These are phyloP conservation scores for Stigmatopora nigra DNA, from an alignment of 2,113 vertebrate genomes.

Conservation along the genomic window DNA sequence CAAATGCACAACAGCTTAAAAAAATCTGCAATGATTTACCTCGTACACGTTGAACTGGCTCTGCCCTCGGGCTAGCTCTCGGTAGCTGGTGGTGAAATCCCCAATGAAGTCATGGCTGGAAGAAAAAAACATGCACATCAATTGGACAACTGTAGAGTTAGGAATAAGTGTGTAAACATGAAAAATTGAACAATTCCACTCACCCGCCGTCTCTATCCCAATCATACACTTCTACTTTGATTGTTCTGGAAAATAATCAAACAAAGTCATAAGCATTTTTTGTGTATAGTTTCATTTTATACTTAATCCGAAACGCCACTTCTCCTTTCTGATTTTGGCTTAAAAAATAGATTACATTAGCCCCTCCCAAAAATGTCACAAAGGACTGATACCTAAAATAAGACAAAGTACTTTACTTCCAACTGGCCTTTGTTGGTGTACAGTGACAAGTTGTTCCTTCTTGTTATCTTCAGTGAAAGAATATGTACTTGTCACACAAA, in stretches of 20 bases:
- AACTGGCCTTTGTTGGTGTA: conserved; percentile 35
- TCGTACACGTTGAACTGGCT: conserved; percentile 93
- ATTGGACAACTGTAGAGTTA: not conserved
- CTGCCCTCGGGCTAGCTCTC: conserved; percentile 89
- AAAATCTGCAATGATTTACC: conserved; percentile 65
- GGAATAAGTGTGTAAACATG: conserved; percentile 6
- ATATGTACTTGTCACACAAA: conserved; percentile 40
- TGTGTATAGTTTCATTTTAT: too few relatives aligned
- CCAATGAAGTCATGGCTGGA: conserved; percentile 93
- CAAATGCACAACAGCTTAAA: not conserved
- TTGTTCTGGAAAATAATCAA: conserved; percentile 72
- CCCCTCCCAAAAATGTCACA: conserved; percentile 48
- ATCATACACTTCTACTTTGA: conserved; percentile 94
- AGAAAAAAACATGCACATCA: conserved; percentile 18
- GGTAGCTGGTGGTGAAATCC: conserved; percentile 94
- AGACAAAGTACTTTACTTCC: conserved; percentile 30
- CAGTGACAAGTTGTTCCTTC: conserved; percentile 48
- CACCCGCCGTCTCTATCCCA: conserved; percentile 94
- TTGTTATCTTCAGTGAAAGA: conserved; percentile 51
- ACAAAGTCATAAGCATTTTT: not conserved
- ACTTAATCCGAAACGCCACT: conserved; percentile 24
- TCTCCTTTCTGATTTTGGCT: conserved; percentile 22
- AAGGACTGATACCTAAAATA: conserved; percentile 46
- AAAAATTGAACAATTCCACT: conserved; percentile 27
- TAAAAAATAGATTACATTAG: conserved; percentile 39